Conservation (phyloP, 2,797 vertebrate genomes). For the Trachurus trachurus region DNA sequence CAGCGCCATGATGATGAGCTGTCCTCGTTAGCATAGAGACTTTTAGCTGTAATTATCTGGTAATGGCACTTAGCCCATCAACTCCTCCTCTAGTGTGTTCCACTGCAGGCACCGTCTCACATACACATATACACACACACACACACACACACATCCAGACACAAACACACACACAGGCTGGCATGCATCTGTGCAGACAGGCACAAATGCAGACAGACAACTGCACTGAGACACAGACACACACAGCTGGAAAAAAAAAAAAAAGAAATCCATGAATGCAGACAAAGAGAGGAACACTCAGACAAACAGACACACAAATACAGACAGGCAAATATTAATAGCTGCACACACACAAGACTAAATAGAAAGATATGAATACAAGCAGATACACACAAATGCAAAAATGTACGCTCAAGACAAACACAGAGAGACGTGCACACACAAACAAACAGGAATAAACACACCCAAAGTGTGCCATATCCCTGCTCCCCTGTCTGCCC, state of each 20-base stretch:
- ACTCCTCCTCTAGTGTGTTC: constrained; percentile 66
- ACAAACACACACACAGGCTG: background rate
- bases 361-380: constrained; percentile 21
- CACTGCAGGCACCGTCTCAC: constrained; percentile 20
- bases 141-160: constrained; percentile 15
- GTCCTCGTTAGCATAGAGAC: constrained; percentile 70
- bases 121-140: background rate
- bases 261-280: constrained; percentile 39
- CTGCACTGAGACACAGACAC: constrained; percentile 15
- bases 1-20: constrained; percentile 64
- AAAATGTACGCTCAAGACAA: background rate
- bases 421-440: constrained; percentile 6
- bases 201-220: constrained; percentile 14
- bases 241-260: constrained; percentile 23
- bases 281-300: constrained; percentile 29
- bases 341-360: constrained; percentile 13
- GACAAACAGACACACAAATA: constrained; percentile 32
- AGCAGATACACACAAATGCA: constrained; percentile 20
- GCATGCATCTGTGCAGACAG: too few species aligned
- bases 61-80: constrained; percentile 80
- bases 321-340: constrained; percentile 39
- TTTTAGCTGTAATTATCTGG: constrained; percentile 79
- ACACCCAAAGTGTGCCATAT: constrained; percentile 31
- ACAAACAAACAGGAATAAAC: constrained; percentile 17
- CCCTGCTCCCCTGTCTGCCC: constrained; percentile 47